phyloP scores from a whole-genome alignment of 2,888 invertebrate species.

The Autographa gamma region DNA sequence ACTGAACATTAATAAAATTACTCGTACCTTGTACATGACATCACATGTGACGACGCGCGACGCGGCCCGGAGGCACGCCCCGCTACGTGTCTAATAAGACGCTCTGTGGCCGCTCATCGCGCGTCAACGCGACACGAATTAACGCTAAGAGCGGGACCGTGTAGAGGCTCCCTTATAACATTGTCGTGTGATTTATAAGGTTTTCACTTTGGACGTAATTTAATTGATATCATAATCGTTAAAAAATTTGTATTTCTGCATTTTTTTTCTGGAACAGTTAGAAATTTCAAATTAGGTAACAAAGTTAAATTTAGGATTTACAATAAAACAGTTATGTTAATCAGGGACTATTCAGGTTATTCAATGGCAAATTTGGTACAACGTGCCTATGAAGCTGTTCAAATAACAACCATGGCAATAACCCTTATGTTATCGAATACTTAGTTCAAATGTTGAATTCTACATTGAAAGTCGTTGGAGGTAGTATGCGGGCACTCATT shows the following conservation, averaged over 20 bases:
- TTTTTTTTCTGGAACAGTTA: too few species aligned
- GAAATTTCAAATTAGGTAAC: too few species aligned
- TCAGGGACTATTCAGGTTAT: too few species aligned
- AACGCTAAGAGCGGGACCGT: conserved; percentile 70
- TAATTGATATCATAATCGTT: too few species aligned
- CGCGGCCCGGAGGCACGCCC: conserved; percentile 74
- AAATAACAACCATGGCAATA: not conserved
- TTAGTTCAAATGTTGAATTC: not conserved
- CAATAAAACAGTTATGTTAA: too few species aligned
- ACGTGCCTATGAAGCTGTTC: too few species aligned
- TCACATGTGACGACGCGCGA: conserved; percentile 71
- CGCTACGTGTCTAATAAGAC: conserved; percentile 85
- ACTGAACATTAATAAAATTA: conserved; percentile 51
- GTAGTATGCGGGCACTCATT: conserved; percentile 7
- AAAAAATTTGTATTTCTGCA: too few species aligned
- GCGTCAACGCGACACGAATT: conserved; percentile 75
- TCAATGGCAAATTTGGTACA: too few species aligned
- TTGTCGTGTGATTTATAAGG: conserved; percentile 36
- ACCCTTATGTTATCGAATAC: not conserved
- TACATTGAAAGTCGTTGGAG: not conserved
- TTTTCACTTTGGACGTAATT: conserved; percentile 6
- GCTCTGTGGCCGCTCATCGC: conserved; percentile 79
- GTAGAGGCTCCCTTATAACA: conserved; percentile 64
- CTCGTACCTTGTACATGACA: conserved; percentile 64
- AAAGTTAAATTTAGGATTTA: too few species aligned